These are phyloP conservation scores for Arenicola marina DNA, from an alignment of 2,888 invertebrate genomes.

Conservation along the genomic window DNA sequence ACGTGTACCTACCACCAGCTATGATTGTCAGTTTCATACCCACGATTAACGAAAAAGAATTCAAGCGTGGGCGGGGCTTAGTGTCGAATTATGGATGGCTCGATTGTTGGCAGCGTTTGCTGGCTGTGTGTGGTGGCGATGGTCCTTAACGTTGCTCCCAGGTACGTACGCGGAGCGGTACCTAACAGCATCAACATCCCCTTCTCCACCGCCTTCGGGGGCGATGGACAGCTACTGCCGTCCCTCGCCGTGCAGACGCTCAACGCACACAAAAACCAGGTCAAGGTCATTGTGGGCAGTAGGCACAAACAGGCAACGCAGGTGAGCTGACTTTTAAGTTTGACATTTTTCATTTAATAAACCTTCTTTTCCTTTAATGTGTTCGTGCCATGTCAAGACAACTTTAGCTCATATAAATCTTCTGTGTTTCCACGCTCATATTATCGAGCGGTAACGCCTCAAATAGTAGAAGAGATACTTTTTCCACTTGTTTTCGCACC, in stretches of 20 bases:
- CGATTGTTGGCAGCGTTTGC: no score
- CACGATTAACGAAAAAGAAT: no score
- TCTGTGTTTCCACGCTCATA: no score
- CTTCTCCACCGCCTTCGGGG: slow-evolving; percentile 70
- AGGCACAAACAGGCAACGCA: slow-evolving; percentile 73
- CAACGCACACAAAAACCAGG: slow-evolving; percentile 69
- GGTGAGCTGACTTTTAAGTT: slow-evolving; percentile 51
- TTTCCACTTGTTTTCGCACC: no score
- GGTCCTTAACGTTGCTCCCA: no score
- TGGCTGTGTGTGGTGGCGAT: no score
- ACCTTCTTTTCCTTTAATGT: not conserved
- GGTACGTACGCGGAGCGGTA: slow-evolving; percentile 79
- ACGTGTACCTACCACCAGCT: no score
- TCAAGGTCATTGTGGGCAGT: slow-evolving; percentile 77
- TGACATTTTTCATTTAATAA: not conserved
- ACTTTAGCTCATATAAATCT: not conserved
- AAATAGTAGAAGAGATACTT: no score
- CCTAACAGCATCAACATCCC: slow-evolving; percentile 87
- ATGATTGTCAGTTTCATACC: no score
- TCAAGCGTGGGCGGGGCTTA: no score
- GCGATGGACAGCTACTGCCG: slow-evolving; percentile 73
- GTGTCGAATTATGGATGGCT: no score
- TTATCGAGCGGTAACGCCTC: no score
- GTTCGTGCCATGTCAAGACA: not conserved
- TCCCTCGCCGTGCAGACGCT: slow-evolving; percentile 64